Percentiles rank a stretch among this genome's conserved stretches.
phyloP scores from a whole-genome alignment of 2,888 invertebrate species.

The Pheosia tremula region DNA sequence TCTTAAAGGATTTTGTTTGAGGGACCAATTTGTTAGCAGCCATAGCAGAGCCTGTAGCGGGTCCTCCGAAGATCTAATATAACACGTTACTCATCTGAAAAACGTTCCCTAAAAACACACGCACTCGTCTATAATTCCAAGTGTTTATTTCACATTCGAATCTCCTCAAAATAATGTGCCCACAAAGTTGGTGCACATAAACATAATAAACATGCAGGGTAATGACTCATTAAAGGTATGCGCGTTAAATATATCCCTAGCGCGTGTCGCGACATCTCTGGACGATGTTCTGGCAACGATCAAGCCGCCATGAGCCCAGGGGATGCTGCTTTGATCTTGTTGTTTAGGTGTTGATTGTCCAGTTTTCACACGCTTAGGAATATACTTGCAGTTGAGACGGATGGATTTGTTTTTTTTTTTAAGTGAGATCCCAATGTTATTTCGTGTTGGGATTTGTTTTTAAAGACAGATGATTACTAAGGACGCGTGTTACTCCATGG shows the following conservation, averaged over 20 bases:
- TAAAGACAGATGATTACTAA: too few relatives aligned
- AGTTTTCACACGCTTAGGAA: constrained; percentile 13
- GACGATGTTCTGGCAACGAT: constrained; percentile 23
- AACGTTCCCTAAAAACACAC: background rate
- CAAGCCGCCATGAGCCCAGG: constrained; percentile 10
- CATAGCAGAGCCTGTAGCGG: too few relatives aligned
- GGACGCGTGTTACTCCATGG: too few relatives aligned
- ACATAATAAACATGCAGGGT: constrained; percentile 20
- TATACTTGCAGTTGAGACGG: too few relatives aligned
- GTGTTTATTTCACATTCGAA: background rate
- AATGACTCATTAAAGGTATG: constrained; percentile 45
- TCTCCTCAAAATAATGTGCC: background rate
- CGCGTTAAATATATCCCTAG: constrained; percentile 32
- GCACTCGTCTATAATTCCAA: background rate
- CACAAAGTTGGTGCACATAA: constrained; percentile 29
- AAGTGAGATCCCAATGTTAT: too few relatives aligned
- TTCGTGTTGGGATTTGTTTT: too few relatives aligned
- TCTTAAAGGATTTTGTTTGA: too few relatives aligned
- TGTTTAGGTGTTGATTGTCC: constrained; percentile 27
- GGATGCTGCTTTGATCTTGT: constrained; percentile 35
- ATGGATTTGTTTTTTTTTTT: too few relatives aligned
- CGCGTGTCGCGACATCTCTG: constrained; percentile 17
- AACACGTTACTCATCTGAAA: too few relatives aligned
- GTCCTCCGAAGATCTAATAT: too few relatives aligned
- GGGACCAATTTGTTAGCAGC: too few relatives aligned